phyloP scores from a whole-genome alignment of 2,113 vertebrate genomes.

The Stigmatopora nigra region DNA sequence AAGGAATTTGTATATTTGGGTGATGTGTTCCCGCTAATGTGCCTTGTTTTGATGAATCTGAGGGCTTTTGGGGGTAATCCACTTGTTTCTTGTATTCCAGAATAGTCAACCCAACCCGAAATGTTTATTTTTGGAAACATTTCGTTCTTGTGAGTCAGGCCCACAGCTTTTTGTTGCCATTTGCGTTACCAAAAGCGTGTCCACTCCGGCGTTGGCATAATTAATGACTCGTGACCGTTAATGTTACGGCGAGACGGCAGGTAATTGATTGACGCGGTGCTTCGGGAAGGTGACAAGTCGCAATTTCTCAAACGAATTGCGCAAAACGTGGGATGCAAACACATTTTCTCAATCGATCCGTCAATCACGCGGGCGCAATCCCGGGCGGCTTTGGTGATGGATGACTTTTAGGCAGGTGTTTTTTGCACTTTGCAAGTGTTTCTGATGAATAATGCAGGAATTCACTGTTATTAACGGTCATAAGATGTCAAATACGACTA shows the following conservation, averaged over 20 bases:
- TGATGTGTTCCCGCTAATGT: constrained; percentile 55
- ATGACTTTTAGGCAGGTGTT: constrained; percentile 17
- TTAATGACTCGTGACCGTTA: constrained; percentile 14
- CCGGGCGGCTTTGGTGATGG: constrained; percentile 38
- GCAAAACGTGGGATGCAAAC: constrained; percentile 20
- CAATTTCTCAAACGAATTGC: constrained; percentile 23
- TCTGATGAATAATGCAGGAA: constrained; percentile 19
- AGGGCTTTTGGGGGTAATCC: constrained; percentile 53
- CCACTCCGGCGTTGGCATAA: constrained; percentile 3
- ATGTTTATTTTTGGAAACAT: constrained; percentile 65
- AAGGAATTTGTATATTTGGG: constrained; percentile 31
- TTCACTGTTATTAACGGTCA: not conserved
- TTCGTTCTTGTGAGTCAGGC: constrained; percentile 63
- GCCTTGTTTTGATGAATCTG: constrained; percentile 53
- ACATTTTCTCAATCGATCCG: constrained; percentile 14
- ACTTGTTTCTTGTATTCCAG: constrained; percentile 52
- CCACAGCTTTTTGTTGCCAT: constrained; percentile 37
- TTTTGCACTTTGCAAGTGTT: constrained; percentile 22
- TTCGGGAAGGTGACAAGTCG: constrained; percentile 21
- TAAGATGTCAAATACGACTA: no score
- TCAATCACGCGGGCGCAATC: constrained; percentile 43
- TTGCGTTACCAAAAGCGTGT: constrained; percentile 29
- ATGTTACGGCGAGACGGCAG: constrained; percentile 22
- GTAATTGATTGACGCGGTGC: constrained; percentile 22
- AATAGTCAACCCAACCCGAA: constrained; percentile 40